A percentile compares a stretch with the other conserved stretches of the same genome.
Conservation (phyloP, 2,888 invertebrate genomes). For the Pimpla rufipes region DNA sequence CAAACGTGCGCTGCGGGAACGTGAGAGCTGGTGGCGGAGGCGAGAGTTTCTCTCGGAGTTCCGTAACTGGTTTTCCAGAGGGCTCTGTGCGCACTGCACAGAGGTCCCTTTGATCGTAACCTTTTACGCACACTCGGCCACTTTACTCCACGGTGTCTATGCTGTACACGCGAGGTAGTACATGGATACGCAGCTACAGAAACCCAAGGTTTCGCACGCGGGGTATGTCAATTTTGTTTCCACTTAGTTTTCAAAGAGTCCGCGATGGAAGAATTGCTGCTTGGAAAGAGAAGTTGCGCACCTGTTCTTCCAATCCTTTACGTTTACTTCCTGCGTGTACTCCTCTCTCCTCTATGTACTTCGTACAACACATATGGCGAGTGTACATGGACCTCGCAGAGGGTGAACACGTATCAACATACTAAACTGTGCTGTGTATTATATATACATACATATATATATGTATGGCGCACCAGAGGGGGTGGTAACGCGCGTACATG, state of each 20-base stretch:
- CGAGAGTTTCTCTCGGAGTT: not conserved
- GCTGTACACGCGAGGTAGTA: too few species aligned
- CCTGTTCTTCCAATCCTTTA: not conserved
- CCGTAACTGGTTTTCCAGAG: constrained; percentile 28
- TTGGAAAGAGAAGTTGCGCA: not conserved
- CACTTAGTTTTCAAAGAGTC: constrained; percentile 11
- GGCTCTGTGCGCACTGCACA: not conserved
- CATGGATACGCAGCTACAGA: not conserved
- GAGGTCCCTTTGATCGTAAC: constrained; percentile 57
- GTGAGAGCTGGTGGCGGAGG: constrained; percentile 16
- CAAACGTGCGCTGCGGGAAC: constrained; percentile 5
- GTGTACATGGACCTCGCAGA: not conserved
- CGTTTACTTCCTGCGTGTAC: not conserved
- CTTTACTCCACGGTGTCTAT: not conserved
- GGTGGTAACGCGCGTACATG: constrained; percentile 29
- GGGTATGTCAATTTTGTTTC: constrained; percentile 52
- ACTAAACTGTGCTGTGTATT: too few species aligned
- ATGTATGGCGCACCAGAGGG: not conserved
- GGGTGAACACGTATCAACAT: not conserved
- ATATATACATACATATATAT: too few species aligned
- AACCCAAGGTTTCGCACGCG: not conserved
- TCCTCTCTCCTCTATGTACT: not conserved
- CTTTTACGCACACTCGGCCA: constrained; percentile 26
- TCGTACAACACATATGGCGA: not conserved
- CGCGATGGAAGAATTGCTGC: not conserved